These are phyloP conservation scores for Sphaeramia orbicularis DNA, from an alignment of 2,797 vertebrate genomes.

Conservation along the genomic window DNA sequence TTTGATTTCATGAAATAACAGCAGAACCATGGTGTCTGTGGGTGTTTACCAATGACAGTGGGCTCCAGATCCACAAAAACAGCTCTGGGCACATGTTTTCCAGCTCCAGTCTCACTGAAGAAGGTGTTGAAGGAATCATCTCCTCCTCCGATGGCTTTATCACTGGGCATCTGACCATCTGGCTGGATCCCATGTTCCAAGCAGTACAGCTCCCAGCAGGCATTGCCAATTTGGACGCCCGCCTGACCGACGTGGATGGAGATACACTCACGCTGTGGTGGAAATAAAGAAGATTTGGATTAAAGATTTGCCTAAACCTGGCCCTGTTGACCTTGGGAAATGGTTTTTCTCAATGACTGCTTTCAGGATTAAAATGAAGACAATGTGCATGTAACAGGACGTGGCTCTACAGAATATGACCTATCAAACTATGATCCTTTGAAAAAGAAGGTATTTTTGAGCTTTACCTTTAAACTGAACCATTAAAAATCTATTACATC, in stretches of 20 bases:
- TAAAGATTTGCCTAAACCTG: slow-evolving; percentile 2
- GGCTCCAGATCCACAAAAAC: too few species aligned
- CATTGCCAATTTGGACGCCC: slow-evolving; percentile 75
- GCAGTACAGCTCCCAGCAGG: too few species aligned
- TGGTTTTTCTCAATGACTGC: background rate
- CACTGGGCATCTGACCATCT: too few species aligned
- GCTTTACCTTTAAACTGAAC: background rate
- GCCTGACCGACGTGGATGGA: slow-evolving; percentile 73
- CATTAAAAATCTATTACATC: too few species aligned
- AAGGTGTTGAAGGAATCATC: too few species aligned
- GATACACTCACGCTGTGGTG: slow-evolving; percentile 76
- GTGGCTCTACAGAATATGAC: background rate
- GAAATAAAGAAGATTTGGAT: slow-evolving; percentile 38
- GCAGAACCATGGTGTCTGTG: background rate
- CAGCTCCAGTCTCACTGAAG: too few species aligned
- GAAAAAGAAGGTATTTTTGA: background rate
- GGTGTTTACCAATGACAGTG: too few species aligned
- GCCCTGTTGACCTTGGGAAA: background rate
- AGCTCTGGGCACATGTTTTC: too few species aligned
- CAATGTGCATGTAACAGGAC: background rate
- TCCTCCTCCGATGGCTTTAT: too few species aligned
- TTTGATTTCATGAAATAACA: slow-evolving; percentile 5
- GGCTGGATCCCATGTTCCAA: too few species aligned
- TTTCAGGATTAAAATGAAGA: slow-evolving; percentile 15
- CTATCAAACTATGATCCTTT: background rate